phyloP scores from a whole-genome alignment of 2,113 vertebrate species.

The Phodopus roborovskii region DNA sequence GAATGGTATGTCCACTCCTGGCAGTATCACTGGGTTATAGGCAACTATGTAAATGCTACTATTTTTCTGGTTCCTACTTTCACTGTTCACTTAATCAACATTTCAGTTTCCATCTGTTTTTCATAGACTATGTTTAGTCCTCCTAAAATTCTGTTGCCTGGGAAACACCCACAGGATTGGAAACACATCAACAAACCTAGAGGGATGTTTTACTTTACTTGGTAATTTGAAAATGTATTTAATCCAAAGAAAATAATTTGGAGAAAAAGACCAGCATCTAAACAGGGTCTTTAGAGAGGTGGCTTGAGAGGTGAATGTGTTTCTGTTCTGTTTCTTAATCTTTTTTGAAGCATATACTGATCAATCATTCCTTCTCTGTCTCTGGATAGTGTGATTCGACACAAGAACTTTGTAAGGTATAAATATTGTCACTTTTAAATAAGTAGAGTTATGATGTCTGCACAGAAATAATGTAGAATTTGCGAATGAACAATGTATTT shows the following conservation, averaged over 20 bases:
- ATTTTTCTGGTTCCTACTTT: conserved; percentile 61
- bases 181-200: conserved; percentile 68
- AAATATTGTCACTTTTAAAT: conserved; percentile 47
- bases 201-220: conserved; percentile 48
- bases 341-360: neutral
- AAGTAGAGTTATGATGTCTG: neutral
- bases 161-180: conserved; percentile 71
- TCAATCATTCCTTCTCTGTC: neutral
- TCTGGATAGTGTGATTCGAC: neutral
- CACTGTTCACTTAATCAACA: conserved; percentile 76
- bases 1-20: neutral
- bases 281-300: neutral
- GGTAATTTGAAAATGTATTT: conserved; percentile 54
- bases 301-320: neutral
- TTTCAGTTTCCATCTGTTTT: conserved; percentile 76
- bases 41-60: neutral
- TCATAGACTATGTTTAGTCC: conserved; percentile 61
- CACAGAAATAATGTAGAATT: neutral
- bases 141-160: conserved; percentile 77
- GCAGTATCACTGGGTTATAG: neutral
- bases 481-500: conserved; percentile 19
- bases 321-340: neutral
- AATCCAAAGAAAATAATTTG: neutral
- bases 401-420: conserved; percentile 8
- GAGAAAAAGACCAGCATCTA: neutral